These are phyloP conservation scores for Crossaster papposus DNA, from an alignment of 53 echinoderm and acorn worm genomes.

Conservation along the genomic window DNA sequence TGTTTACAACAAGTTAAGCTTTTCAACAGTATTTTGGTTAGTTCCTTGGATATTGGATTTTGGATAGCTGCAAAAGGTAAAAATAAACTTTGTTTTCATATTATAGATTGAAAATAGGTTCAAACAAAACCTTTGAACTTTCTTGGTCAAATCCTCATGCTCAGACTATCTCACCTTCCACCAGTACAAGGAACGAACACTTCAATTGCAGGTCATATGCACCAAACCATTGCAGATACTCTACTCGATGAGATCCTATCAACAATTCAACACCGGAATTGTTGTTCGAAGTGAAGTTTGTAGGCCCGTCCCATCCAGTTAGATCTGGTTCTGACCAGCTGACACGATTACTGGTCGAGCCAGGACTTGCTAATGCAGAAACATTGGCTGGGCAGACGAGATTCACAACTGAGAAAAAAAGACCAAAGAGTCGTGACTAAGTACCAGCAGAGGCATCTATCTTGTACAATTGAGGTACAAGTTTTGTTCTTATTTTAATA, in stretches of 20 bases:
- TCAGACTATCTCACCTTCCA: neutral
- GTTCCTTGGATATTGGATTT: no score
- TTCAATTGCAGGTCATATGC: neutral
- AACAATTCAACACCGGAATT: neutral
- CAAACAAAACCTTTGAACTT: neutral
- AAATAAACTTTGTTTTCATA: neutral
- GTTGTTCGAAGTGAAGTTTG: neutral
- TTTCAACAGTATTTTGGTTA: no score
- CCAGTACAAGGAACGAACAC: neutral
- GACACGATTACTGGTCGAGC: neutral
- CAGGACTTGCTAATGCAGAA: neutral
- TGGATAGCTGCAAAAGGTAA: no score
- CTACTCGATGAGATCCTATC: conserved; percentile 3
- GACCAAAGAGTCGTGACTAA: neutral
- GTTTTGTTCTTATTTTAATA: no score
- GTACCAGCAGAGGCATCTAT: neutral
- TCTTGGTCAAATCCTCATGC: neutral
- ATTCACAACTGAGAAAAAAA: neutral
- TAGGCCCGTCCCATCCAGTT: conserved; percentile 2
- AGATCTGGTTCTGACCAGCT: conserved; percentile 26
- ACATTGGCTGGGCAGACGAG: conserved; percentile 5
- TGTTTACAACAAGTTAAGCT: no score
- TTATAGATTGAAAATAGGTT: no score
- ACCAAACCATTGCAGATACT: conserved; percentile 9
- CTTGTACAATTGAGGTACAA: neutral